Percentiles rank a stretch among this genome's conserved stretches.
These are phyloP conservation scores for Helicoverpa assulta DNA, from an alignment of 2,888 invertebrate genomes.

Conservation along the genomic window DNA sequence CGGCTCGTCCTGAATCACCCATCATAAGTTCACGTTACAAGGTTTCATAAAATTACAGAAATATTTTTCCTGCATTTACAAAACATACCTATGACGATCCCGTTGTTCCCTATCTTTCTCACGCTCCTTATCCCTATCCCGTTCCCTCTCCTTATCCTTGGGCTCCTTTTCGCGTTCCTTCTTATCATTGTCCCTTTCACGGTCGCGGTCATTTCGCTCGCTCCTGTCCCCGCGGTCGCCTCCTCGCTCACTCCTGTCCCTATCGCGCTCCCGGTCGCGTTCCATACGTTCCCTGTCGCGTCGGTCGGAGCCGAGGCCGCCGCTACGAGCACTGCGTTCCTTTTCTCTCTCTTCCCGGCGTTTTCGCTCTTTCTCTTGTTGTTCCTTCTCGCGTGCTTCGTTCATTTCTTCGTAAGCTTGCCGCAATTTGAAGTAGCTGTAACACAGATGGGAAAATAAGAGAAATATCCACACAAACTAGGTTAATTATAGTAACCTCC, in stretches of 20 bases:
- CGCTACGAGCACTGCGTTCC: conserved; percentile 77
- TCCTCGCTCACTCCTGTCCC: conserved; percentile 70
- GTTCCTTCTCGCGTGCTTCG: conserved; percentile 90
- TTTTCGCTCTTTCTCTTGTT: conserved; percentile 89
- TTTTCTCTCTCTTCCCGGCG: conserved; percentile 86
- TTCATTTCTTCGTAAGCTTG: conserved; percentile 93
- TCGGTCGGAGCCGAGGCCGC: conserved; percentile 83
- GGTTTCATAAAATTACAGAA: not conserved
- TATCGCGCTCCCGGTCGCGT: conserved; percentile 81
- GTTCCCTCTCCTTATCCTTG: conserved; percentile 50
- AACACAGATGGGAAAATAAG: conserved; percentile 17
- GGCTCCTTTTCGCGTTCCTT: conserved; percentile 57
- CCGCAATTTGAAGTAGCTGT: conserved; percentile 92
- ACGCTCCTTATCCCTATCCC: conserved; percentile 57
- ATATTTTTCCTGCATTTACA: not conserved
- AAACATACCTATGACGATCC: conserved; percentile 56
- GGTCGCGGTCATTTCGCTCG: conserved; percentile 47
- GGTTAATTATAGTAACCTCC: no score
- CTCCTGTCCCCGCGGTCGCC: conserved; percentile 81
- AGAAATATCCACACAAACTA: not conserved
- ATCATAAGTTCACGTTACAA: not conserved
- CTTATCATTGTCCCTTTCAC: conserved; percentile 48
- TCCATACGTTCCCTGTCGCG: conserved; percentile 86
- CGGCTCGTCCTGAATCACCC: conserved; percentile 68
- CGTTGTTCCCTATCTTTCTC: conserved; percentile 61